phyloP scores from a whole-genome alignment of 2,888 invertebrate genomes.

The Magallana nippona region DNA sequence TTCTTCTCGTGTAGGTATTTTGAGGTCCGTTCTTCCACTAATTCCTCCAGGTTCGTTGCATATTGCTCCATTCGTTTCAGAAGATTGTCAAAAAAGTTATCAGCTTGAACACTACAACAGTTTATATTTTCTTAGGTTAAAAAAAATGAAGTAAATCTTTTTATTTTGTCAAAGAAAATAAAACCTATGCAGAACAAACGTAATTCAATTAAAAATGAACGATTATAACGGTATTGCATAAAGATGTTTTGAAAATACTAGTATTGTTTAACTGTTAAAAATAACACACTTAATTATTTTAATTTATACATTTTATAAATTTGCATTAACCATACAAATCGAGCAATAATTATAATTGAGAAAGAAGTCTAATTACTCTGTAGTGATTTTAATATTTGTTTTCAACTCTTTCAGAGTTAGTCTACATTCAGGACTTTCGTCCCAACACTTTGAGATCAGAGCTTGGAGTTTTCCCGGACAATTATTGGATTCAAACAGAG shows the following conservation, averaged over 20 bases:
- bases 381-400: constrained; percentile 36
- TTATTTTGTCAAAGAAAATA: not conserved
- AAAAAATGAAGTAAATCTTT: not conserved
- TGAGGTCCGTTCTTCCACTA: constrained; percentile 95
- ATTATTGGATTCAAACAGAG: constrained; percentile 54
- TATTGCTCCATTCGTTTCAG: constrained; percentile 98
- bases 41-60: constrained; percentile 93
- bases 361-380: constrained; percentile 40
- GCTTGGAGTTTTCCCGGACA: constrained; percentile 55
- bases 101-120: constrained; percentile 53
- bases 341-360: not conserved
- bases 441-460: constrained; percentile 70
- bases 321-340: not conserved
- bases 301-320: too few species aligned
- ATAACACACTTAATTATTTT: too few species aligned
- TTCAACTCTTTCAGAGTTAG: constrained; percentile 58
- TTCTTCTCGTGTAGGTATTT: constrained; percentile 96
- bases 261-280: too few species aligned
- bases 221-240: too few species aligned
- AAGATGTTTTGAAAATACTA: too few species aligned
- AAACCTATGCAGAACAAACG: not conserved
- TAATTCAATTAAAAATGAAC: too few species aligned
- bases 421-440: constrained; percentile 60
- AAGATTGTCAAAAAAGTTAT: constrained; percentile 97
- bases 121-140: not conserved